Evolutionary conservation across 1,140 invertebrate genomes (phyloP).

Genomic region (Dryas iulia): DNA sequence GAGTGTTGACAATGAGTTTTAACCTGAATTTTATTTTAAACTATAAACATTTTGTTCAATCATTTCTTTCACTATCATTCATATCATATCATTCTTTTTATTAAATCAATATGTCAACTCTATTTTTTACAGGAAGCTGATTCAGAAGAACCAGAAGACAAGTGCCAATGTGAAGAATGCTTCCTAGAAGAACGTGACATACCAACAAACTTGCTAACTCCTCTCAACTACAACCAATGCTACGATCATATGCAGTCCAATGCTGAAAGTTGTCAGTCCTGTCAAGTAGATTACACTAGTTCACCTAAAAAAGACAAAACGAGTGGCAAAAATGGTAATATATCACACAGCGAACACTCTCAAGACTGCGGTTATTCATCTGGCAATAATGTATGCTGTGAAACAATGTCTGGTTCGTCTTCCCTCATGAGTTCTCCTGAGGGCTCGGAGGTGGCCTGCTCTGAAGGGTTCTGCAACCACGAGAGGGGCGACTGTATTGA

Average conservation of each 20-base stretch:
- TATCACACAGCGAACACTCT: constrained; percentile 85
- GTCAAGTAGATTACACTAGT: constrained; percentile 58
- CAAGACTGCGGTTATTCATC: constrained; percentile 93
- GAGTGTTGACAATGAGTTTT: no score
- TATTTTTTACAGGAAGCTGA: constrained; percentile 57
- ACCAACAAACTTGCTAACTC: constrained; percentile 63
- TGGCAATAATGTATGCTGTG: constrained; percentile 85
- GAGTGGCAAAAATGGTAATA: constrained; percentile 71
- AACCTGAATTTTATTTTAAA: no score
- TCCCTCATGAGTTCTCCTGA: constrained; percentile 89
- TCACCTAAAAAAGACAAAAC: constrained; percentile 63
- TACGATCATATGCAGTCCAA: constrained; percentile 48
- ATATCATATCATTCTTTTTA: no score
- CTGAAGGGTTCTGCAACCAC: constrained; percentile 90
- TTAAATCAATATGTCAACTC: constrained; percentile 4
- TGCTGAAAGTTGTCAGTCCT: constrained; percentile 60
- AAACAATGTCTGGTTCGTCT: constrained; percentile 83
- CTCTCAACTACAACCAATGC: constrained; percentile 55
- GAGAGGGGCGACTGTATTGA: constrained; percentile 82
- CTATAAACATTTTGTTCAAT: no score
- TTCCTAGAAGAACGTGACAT: constrained; percentile 67
- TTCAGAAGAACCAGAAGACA: constrained; percentile 74
- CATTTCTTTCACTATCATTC: no score
- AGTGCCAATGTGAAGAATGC: constrained; percentile 74
- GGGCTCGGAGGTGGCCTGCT: constrained; percentile 92